Evolutionary conservation across 2,888 invertebrate genomes (phyloP), one percentile per base, ranked within the genome.

Genomic region (Tetramorium bicarinatum): DNA sequence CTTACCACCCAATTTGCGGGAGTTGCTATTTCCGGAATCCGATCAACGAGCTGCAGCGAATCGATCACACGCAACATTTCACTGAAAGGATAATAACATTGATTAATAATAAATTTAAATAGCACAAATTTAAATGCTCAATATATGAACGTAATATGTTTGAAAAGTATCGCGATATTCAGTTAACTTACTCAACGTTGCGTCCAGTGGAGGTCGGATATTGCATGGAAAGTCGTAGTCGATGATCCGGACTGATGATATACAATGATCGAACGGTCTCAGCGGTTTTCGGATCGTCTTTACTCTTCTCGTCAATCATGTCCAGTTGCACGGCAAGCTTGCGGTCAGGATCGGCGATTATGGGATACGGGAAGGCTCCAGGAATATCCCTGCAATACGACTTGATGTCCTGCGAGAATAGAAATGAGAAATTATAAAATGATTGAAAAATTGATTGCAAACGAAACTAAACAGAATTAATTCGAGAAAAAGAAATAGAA

Each of bases 121-220:
- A 54, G 29, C 15, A 38, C 4, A 34, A 34, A 34, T 34, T 34
- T 34, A 34, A 34, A 21, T 15, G 34, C 1, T 72, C 4, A 7
- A 2, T 56, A 74, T 3, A 4, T 59, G 9, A 11, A 59, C n/a
- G 13, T 9, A 47, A 29, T 47, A 74, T 29, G 18, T 74, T 4
- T 44, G 15, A 25, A 47, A 25, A 6, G 2, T 25, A 38, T 52
- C 15, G 41, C 38, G 49, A 2, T 18, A 54, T 41, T n/a, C 25
- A 3, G 2, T 25, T 11, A 67, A 96, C 97, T 96, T 95, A 98
- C 98, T 97, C 97, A 88, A 98, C 98, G 95, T 98, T 98, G 87
- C 98, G 96, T 61, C 98, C 98, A 38, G 97, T 98, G 2, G 98
- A 98, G 81, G 97, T 97, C 38, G 98, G 98, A 94, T 98, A 98